These are phyloP conservation scores for Neosilurus hyrtlii DNA, from an alignment of 2,797 vertebrate species.

Conservation along the genomic window DNA sequence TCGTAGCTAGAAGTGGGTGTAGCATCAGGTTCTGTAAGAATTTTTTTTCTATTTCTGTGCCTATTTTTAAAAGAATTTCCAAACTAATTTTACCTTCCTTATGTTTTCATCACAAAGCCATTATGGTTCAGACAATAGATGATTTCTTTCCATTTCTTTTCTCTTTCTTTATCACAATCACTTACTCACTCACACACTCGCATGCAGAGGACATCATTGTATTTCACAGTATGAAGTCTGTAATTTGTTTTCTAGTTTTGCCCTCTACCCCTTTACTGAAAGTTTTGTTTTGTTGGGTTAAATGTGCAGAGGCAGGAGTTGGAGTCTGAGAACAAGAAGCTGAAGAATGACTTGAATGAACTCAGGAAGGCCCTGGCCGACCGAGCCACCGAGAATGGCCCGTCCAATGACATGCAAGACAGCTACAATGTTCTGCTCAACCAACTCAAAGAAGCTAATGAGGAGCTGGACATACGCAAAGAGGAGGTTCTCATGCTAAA, in stretches of 20 bases:
- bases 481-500: slow-evolving; percentile 92
- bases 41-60: neutral
- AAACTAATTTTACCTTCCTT: neutral
- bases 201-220: neutral
- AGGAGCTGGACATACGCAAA: slow-evolving; percentile 93
- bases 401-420: slow-evolving; percentile 71
- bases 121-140: neutral
- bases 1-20: neutral
- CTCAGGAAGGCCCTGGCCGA: slow-evolving; percentile 78
- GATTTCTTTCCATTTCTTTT: neutral
- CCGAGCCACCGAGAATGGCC: slow-evolving; percentile 65
- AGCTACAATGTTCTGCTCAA: slow-evolving; percentile 81
- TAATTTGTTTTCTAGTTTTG: neutral
- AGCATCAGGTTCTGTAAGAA: neutral
- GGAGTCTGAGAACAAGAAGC: slow-evolving; percentile 92
- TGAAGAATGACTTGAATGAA: slow-evolving; percentile 92
- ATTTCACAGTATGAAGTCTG: neutral
- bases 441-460: slow-evolving; percentile 83
- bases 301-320: slow-evolving; percentile 86
- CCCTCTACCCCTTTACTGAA: neutral
- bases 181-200: neutral
- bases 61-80: neutral
- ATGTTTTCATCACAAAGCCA: neutral
- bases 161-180: neutral
- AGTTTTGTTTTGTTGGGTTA: neutral